These are phyloP conservation scores for Drosophila bipectinata DNA, from an alignment of 1,140 invertebrate species.

Conservation along the genomic window DNA sequence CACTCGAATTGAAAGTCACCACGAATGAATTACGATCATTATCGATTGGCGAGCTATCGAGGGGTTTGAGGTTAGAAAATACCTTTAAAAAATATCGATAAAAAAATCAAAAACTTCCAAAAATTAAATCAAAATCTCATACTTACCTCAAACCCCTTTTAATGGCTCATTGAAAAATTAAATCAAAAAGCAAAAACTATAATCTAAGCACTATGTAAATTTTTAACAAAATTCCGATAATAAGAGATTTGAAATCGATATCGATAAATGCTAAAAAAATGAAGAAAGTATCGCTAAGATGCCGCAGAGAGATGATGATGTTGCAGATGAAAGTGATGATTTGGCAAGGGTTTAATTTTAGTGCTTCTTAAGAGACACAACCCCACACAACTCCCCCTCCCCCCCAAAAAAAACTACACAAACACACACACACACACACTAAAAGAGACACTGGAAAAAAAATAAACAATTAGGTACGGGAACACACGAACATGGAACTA, in stretches of 20 bases:
- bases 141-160: conserved; percentile 1
- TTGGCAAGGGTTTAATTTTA: conserved; percentile 69
- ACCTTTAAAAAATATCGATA: not conserved
- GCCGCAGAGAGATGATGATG: conserved; percentile 32
- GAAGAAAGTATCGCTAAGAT: conserved; percentile 22
- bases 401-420: not conserved
- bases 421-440: conserved; percentile 15
- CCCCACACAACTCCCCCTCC: conserved; percentile 14
- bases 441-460: conserved; percentile 19
- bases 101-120: not conserved
- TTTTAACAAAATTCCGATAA: conserved; percentile 34
- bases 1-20: conserved; percentile 22
- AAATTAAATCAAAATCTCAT: not conserved
- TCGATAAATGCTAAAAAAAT: conserved; percentile 21
- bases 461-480: conserved; percentile 10
- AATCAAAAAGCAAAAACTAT: conserved; percentile 15
- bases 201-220: conserved; percentile 51
- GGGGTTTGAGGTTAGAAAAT: conserved; percentile 3
- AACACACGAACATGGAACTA: conserved; percentile 27
- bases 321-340: conserved; percentile 21
- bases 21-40: conserved; percentile 20
- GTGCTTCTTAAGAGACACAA: conserved; percentile 68
- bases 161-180: conserved; percentile 3
- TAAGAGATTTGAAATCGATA: conserved; percentile 37
- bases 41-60: conserved; percentile 10